Base-by-base conservation (phyloP, 2,888 invertebrate species). In the Leptarthrus brevirostris region DNA sequence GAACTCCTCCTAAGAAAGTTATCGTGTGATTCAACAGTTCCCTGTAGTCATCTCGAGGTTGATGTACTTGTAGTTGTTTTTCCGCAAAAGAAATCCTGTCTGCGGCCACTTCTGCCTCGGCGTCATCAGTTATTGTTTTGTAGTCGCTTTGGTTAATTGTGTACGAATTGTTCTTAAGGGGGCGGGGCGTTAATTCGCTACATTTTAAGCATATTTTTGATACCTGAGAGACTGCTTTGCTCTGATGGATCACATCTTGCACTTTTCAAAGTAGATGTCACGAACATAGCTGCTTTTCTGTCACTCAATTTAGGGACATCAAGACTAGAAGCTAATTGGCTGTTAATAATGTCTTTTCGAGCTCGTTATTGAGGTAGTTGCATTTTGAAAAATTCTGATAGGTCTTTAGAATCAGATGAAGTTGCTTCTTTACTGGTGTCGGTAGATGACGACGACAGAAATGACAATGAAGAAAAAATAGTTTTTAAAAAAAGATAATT, bases 31-130 rank as follows among this genome's bases (percentile, higher is more conserved):
- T 56, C 56, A 69, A 16, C 14, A 69, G 36, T 74, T 74, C 69
- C 14, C 16, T 74, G 47, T 70, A 74, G 54, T 56, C 74, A 69
- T 74, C 69, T 69, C 69, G 69, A 44, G 69, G 54, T 22, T 20
- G n/a, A 44, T 74, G 16, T 47, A n/a, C n/a, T n/a, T n/a, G n/a
- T n/a, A n/a, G n/a, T n/a, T n/a, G n/a, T n/a, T n/a, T n/a, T n/a
- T n/a, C 36, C 20, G n/a, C 8, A 44, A 66, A 24, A 44, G 20
- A 66, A 47, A 24, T 36, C 22, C 24, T 66, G 44, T 4, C 18
- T 20, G 22, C 20, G 20, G 22, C 40, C 6, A 64, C 64, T 44
- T 64, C 64, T 40, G 18, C 14, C 8, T 52, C 52, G 18, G 52
- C 8, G 52, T 52, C 16, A 8, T 3, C 2, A 6, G 20, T 8